Evolutionary conservation across 2,797 vertebrate genomes (phyloP), one percentile per base, ranked within the genome.

Genomic region (Heteromormyrus szaboi): DNA sequence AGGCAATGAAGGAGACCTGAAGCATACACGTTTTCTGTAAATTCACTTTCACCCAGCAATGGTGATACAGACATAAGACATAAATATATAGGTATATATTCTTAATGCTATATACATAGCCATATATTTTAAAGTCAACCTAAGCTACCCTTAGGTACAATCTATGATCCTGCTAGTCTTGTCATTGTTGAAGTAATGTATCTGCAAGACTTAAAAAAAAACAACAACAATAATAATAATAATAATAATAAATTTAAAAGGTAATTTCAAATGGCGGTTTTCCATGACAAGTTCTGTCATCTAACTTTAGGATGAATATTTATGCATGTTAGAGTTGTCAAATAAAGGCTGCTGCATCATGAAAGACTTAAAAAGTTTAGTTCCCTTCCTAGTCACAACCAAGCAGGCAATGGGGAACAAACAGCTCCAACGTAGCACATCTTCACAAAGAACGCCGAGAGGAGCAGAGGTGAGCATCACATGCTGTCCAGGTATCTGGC

Each of bases 311-410:
- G 44, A 12, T 48, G 44, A 51, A 84, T 25, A 51, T 85, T 51
- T 85, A 51, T 85, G 81, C n/a, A n/a, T 85, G 81, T 50, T 85
- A 85, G 81, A 85, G 81, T 85, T 85, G 81, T 85, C 48, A 85
- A 51, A 51, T 62, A 72, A 85, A 85, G 46, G 46, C 46, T 51
- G 48, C 81, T 81, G 76, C 41, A 81, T 46, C 41, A n/a, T 46
- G 76, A 50, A 50, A 50, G 81, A 50, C 25, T 11, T 48, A 51
- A 85, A 50, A 46, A 85, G 44, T 85, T 85, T 25, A 51, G 44
- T 17, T 85, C 81, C 48, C 48, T 85, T 51, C 22, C 14, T 48
- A 12, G 44, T 50, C 81, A 29, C 9, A 85, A 85, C 48, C 48
- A 85, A 51, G 48, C 44, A 25, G 48, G n/a, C 48, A 48, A 85